Conservation (phyloP, 2,113 vertebrate genomes). For the Calonectris borealis region DNA sequence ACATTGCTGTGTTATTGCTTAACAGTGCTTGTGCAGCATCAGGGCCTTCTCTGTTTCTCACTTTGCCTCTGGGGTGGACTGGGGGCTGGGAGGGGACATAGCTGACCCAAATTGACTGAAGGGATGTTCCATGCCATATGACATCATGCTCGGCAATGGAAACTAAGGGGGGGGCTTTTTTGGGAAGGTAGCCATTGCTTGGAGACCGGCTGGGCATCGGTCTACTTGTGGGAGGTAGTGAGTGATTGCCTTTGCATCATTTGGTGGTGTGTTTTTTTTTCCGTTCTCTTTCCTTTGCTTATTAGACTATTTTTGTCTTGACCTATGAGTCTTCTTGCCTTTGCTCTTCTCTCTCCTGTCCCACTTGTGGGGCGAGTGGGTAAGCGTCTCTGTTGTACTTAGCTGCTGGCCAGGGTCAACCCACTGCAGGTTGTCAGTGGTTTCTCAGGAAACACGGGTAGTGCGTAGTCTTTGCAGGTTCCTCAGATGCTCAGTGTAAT, state of each 20-base stretch:
- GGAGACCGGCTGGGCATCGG: background rate
- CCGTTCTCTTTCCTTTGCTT: background rate
- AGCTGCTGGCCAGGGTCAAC: background rate
- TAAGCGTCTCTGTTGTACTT: background rate
- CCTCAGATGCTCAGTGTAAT: background rate
- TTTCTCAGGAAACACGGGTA: background rate
- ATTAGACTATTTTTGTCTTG: background rate
- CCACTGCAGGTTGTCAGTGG: background rate
- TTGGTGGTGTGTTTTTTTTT: background rate
- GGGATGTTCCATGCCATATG: background rate
- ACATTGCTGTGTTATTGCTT: background rate
- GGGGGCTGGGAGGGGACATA: background rate
- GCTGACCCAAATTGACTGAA: background rate
- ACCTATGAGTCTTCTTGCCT: background rate
- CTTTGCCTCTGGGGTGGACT: background rate
- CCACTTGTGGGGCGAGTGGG: background rate
- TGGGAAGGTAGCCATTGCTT: background rate
- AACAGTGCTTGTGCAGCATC: background rate
- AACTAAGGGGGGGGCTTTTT: no score
- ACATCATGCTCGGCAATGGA: rapidly evolving
- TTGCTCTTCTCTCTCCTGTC: background rate
- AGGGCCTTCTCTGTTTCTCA: background rate
- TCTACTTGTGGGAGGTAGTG: background rate
- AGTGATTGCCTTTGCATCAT: background rate
- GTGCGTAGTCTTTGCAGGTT: background rate